Conservation (phyloP, 2,797 vertebrate species). For the Sitta carolinensis region DNA sequence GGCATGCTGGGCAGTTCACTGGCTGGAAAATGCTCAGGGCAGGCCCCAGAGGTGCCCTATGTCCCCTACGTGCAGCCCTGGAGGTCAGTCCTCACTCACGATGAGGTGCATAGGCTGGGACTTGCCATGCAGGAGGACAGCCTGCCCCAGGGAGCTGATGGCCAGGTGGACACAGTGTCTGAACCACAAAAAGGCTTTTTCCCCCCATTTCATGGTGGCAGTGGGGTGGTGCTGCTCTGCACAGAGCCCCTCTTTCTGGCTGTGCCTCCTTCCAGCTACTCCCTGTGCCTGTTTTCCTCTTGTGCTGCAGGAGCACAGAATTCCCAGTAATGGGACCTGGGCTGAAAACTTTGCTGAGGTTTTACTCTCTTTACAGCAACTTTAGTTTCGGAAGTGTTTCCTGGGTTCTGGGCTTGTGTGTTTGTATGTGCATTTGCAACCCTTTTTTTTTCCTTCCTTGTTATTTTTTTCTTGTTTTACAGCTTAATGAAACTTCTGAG, state of each 20-base stretch:
- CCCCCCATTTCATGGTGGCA: not conserved
- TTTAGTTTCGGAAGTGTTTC: not conserved
- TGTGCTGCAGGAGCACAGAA: fast-evolving
- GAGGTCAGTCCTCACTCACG: not conserved
- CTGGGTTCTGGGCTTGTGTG: not conserved
- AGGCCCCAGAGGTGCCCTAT: fast-evolving
- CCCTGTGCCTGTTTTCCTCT: fast-evolving
- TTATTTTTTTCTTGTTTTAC: not conserved
- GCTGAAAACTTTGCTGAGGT: not conserved
- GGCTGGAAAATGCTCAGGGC: not conserved
- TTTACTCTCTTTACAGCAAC: fast-evolving
- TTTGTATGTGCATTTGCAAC: not conserved
- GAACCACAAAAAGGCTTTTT: not conserved
- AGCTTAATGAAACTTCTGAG: constrained; percentile 11
- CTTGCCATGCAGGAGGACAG: fast-evolving
- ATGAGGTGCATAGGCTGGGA: not conserved
- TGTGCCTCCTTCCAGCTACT: not conserved
- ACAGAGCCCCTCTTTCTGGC: not conserved
- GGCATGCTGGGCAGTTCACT: not conserved
- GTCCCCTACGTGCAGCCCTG: fast-evolving
- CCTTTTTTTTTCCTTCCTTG: not conserved
- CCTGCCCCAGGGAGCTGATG: not conserved
- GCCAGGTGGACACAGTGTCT: not conserved
- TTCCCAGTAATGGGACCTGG: no score
- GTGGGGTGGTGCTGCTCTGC: not conserved